Base-by-base conservation (phyloP, 2,797 vertebrate species). In the Sebastes baramenuke region DNA sequence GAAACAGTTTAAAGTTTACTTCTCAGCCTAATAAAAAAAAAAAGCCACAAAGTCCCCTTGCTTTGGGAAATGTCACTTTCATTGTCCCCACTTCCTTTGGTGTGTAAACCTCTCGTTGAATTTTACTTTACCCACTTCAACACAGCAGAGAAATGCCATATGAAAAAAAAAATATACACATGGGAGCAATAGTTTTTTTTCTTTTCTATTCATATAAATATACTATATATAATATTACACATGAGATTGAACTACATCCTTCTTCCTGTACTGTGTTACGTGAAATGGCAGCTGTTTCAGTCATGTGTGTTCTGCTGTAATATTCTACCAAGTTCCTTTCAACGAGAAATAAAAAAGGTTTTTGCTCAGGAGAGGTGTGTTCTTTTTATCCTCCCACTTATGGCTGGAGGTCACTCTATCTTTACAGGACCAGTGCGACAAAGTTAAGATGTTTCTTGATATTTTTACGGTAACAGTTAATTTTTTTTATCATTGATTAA, bases 221-320 rank as follows among this genome's bases (percentile, higher is more conserved):
- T 92, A 87, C 80, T 92, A 90, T 93, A 94, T 93, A 89, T 88
- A 87, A 90, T 92, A 93, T 88, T 91, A 93, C 90, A 94, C 95
- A 95, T 96, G 83, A 95, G 88, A 95, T 95, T 96, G 94, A 97
- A 96, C 94, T 94, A 96, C 95, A 96, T 97, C 96, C 87, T 94
- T 96, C 96, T 96, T 97, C 96, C 96, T 96, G 97, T 98, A 97
- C 97, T 97, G 96, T 97, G 97, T 97, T 97, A 97, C 93, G 96
- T 98, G 97, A 97, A 96, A 96, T 97, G 98, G 97, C 97, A 99
- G 98, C 97, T 99, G 97, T 98, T 97, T 96, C 96, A 94, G 96
- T 97, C 95, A 91, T 96, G 96, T 97, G 97, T 96, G 96, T 97
- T 97, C 97, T 98, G 97, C 97, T 98, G 97, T 98, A 97, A 95